These are phyloP conservation scores for Drosophila novamexicana DNA, from an alignment of 1,140 invertebrate species.

Conservation along the genomic window DNA sequence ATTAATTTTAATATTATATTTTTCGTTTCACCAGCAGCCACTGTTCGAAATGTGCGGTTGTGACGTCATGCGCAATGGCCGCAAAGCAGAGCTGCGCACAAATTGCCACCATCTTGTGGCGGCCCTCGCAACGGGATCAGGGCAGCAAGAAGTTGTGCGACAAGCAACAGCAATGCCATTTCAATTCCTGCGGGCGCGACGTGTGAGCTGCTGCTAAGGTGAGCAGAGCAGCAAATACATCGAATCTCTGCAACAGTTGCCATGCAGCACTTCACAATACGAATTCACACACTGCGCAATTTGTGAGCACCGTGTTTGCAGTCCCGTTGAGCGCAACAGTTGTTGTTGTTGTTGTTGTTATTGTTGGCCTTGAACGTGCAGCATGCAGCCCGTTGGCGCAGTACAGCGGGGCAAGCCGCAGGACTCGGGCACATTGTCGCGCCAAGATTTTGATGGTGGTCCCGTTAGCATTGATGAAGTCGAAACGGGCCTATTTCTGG, in stretches of 20 bases:
- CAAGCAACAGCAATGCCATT: conserved; percentile 13
- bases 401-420: conserved; percentile 42
- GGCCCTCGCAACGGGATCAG: conserved; percentile 17
- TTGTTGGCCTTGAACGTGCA: conserved; percentile 12
- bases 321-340: conserved; percentile 27
- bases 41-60: background rate
- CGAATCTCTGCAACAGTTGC: background rate
- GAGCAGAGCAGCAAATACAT: background rate
- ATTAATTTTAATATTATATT: background rate
- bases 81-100: background rate
- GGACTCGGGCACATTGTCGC: conserved; percentile 57
- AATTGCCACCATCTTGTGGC: conserved; percentile 12
- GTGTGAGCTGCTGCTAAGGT: conserved; percentile 1
- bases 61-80: conserved; percentile 32
- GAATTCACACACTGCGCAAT: conserved; percentile 11
- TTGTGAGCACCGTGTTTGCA: conserved; percentile 1
- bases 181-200: conserved; percentile 3
- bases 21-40: background rate
- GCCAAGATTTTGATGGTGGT: conserved; percentile 87
- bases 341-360: background rate
- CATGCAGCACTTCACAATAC: background rate
- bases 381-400: conserved; percentile 4
- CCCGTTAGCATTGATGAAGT: conserved; percentile 89
- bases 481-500: conserved; percentile 89
- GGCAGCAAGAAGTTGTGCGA: conserved; percentile 23